Evolutionary conservation across 92 coral and sea anemone genomes (phyloP).

Genomic region (Porites evermanni): DNA sequence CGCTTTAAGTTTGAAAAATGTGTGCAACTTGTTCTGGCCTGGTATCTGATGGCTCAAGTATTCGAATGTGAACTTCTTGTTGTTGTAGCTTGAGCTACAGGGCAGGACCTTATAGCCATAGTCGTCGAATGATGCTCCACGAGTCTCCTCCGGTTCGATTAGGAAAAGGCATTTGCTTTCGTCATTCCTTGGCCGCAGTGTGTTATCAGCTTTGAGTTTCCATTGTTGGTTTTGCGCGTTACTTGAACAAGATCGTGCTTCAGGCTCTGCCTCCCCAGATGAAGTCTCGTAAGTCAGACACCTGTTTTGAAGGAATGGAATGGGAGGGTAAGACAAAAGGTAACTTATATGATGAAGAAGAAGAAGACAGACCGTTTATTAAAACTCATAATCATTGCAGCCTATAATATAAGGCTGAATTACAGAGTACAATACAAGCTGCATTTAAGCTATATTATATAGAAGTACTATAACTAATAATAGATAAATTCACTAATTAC

Average conservation of each 20-base stretch:
- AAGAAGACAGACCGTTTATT: too few species aligned
- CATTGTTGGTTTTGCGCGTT: background rate
- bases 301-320: background rate
- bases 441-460: too few species aligned
- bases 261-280: background rate
- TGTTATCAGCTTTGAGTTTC: background rate
- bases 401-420: too few species aligned
- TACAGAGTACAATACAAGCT: too few species aligned
- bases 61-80: slow-evolving; percentile 27
- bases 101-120: slow-evolving; percentile 26
- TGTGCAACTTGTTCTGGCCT: slow-evolving; percentile 3
- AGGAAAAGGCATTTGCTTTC: slow-evolving; percentile 15
- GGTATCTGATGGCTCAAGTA: slow-evolving; percentile 1
- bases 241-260: background rate
- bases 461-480: too few species aligned
- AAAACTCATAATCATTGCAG: too few species aligned
- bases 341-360: background rate
- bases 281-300: slow-evolving; percentile 9
- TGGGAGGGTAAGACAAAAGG: background rate
- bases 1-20: slow-evolving; percentile 5
- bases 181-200: slow-evolving; percentile 11
- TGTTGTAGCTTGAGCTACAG: slow-evolving; percentile 14
- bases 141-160: background rate
- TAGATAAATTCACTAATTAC: too few species aligned
- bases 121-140: background rate